Evolutionary conservation across 2,113 vertebrate species (phyloP), one percentile per base, ranked within the genome.

Genomic region (Protobothrops mucrosquamatus): DNA sequence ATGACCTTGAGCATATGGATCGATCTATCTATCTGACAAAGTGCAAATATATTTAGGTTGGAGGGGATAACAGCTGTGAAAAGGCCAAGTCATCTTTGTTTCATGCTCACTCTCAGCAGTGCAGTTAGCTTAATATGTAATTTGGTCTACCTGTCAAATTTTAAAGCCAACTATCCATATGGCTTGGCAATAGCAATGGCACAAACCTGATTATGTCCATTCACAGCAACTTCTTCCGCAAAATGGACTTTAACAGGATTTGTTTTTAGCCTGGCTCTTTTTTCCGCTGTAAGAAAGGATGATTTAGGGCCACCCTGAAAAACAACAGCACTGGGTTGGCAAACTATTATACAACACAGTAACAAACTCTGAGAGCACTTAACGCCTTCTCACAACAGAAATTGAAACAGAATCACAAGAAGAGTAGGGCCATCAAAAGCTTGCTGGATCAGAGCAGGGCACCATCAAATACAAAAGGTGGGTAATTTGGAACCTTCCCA

Each of bases 241-340:
- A 99, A 99, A 93, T 98, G 99, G 93, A 99, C 99, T 97, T 99
- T 99, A 95, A 99, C 98, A 0, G 99, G 99, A 96, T 99, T 99
- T 93, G 97, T 99, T 95, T 98, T 99, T 95, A 99, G 97, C 92
- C 98, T 98, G 89, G 99, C 99, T 96, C 98, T 98, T 98, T 99
- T 99, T 97, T 99, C 99, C 1, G 98, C 99, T 0, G 99, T 99
- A 95, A 99, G 98, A 96, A 99, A 99, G 0, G 99, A 99, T 0
- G 99, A 99, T 94, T 99, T 99, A 46, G 99, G 99, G 92, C 95
- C 95, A 0, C 99, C 99, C 99, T 99, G 97, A 10, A 97, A 94
- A 97, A 93, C 4, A 95, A 85, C 1, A 85, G 92, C 26, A 52
- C 18, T 69, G 0, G 0, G 6, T 92, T 59, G 20, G 74, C 89